Evolutionary conservation across 2,888 invertebrate genomes (phyloP).

Genomic region (Proisotoma minuta): DNA sequence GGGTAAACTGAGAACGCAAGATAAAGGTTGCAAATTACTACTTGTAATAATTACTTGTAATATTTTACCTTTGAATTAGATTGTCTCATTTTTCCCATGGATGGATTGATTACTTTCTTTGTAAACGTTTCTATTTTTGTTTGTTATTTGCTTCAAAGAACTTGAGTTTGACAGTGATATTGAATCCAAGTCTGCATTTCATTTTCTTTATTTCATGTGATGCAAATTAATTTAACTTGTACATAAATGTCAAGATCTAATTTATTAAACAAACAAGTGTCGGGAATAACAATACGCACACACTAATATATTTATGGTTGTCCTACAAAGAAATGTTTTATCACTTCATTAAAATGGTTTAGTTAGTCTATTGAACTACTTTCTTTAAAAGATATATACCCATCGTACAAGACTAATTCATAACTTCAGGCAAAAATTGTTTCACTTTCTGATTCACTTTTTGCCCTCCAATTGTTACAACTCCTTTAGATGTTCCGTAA

Average conservation of each 20-base stretch:
- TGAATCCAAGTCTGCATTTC: not conserved
- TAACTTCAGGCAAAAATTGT: conserved; percentile 46
- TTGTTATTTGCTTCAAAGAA: not conserved
- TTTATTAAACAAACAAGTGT: too few species aligned
- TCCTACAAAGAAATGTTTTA: too few species aligned
- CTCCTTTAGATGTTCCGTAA: conserved; percentile 37
- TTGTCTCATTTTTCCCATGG: not conserved
- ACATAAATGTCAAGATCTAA: too few species aligned
- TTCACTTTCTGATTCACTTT: conserved; percentile 23
- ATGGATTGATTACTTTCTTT: too few species aligned
- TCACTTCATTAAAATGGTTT: not conserved
- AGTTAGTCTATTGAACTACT: too few species aligned
- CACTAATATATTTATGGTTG: too few species aligned
- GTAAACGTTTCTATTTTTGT: too few species aligned
- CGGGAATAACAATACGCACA: too few species aligned
- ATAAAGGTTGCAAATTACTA: not conserved
- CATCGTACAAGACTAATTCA: too few species aligned
- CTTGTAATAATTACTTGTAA: not conserved
- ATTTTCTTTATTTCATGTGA: not conserved
- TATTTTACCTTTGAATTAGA: not conserved
- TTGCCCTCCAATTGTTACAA: conserved; percentile 2
- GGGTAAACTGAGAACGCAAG: too few species aligned
- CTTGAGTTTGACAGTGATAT: not conserved
- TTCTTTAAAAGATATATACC: too few species aligned
- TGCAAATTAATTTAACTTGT: too few species aligned